Percentiles rank a stretch among this genome's conserved stretches.
phyloP scores from a whole-genome alignment of 2,797 vertebrate genomes.

The Gobio occitaniae region DNA sequence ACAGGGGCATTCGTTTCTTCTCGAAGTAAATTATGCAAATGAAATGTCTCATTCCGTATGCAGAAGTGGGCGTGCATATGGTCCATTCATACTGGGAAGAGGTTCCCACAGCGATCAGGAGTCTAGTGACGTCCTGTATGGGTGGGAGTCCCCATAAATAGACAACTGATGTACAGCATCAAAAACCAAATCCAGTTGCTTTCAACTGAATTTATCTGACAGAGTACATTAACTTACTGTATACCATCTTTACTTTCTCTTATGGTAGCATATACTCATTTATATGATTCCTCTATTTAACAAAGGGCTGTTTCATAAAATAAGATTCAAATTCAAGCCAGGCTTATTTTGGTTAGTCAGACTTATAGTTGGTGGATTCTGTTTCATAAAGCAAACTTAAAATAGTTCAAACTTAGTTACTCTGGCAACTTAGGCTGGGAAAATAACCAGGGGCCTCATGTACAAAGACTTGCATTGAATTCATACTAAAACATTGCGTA shows the following conservation, averaged over 20 bases:
- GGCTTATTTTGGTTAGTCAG: no score
- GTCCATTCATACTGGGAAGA: conserved; percentile 18
- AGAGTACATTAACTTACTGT: not conserved
- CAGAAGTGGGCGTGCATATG: conserved; percentile 32
- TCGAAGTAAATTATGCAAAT: conserved; percentile 39
- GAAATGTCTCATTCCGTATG: conserved; percentile 16
- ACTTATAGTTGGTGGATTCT: no score
- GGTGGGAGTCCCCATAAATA: conserved; percentile 7
- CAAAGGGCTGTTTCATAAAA: no score
- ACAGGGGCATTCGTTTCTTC: conserved; percentile 30
- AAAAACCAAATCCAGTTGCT: not conserved
- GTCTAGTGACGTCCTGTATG: not conserved
- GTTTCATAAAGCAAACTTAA: no score
- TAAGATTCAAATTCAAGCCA: no score
- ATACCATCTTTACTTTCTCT: not conserved
- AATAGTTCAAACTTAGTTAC: no score
- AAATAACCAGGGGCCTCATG: no score
- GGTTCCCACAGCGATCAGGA: conserved; percentile 45
- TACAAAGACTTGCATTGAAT: no score
- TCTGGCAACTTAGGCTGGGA: no score
- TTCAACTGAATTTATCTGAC: not conserved
- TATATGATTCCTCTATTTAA: not conserved
- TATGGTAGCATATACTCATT: not conserved
- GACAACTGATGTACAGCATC: conserved; percentile 19
- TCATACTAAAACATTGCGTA: no score